phyloP scores from a whole-genome alignment of 2,113 vertebrate species.

The Rafetus swinhoei region DNA sequence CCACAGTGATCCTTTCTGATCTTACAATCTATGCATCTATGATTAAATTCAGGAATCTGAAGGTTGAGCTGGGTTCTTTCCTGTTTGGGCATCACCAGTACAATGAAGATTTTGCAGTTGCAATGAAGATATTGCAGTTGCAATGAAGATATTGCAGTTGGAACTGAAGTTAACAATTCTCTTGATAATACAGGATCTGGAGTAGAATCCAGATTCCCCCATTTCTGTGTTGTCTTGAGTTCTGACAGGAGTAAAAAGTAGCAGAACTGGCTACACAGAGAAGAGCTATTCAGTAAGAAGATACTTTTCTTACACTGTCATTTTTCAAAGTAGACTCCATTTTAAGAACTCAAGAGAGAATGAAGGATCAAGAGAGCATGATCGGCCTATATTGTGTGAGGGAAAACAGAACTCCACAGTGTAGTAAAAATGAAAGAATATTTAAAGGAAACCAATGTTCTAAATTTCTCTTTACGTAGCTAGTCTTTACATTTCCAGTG shows the following conservation, averaged over 20 bases:
- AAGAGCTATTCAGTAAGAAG: background rate
- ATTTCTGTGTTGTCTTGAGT: background rate
- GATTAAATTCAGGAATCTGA: background rate
- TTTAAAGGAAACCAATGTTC: background rate
- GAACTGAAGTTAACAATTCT: accelerated
- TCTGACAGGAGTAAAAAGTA: background rate
- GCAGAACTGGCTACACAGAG: background rate
- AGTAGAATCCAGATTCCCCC: background rate
- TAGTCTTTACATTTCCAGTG: background rate
- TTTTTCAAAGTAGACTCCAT: background rate
- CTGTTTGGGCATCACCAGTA: background rate
- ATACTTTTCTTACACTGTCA: background rate
- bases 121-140: background rate
- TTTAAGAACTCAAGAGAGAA: background rate
- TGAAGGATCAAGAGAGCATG: background rate
- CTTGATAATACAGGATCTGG: background rate
- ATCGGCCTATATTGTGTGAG: background rate
- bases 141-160: background rate
- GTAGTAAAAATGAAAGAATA: background rate
- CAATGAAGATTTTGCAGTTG: background rate
- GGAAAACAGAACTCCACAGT: background rate
- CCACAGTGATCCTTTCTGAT: background rate
- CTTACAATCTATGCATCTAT: background rate
- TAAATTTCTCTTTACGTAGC: background rate
- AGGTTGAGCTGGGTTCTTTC: background rate